Percentiles rank a stretch among this genome's conserved stretches.
Conservation (phyloP, 1,140 invertebrate genomes). For the Lepidurus apus region DNA sequence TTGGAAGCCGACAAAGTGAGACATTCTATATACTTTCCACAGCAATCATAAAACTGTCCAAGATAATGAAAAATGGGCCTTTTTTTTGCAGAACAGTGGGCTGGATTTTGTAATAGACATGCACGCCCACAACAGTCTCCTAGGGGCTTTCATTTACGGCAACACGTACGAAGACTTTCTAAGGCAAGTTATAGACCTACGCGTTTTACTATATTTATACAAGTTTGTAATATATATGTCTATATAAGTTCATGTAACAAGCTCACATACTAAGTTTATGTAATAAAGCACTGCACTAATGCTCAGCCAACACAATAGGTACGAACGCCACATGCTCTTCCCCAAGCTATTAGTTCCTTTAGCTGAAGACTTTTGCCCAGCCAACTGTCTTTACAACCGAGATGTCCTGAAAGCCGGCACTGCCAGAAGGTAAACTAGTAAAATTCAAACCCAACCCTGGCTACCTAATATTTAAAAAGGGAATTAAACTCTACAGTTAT, state of each 20-base stretch:
- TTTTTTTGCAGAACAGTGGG: constrained; percentile 57
- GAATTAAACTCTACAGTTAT: background rate
- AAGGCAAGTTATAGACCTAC: constrained; percentile 50
- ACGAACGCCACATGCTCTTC: constrained; percentile 78
- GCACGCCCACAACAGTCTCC: constrained; percentile 84
- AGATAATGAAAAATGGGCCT: constrained; percentile 22
- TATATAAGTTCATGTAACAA: background rate
- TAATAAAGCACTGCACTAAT: background rate
- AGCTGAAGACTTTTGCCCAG: constrained; percentile 72
- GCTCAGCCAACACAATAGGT: constrained; percentile 50
- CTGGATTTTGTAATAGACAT: constrained; percentile 91
- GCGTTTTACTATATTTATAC: background rate
- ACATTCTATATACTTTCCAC: constrained; percentile 38
- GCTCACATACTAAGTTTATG: background rate
- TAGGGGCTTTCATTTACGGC: constrained; percentile 91
- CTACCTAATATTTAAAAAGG: background rate
- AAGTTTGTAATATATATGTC: background rate
- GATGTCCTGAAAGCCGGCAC: constrained; percentile 81
- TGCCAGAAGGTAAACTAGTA: constrained; percentile 60
- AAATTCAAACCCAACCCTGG: background rate
- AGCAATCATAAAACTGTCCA: constrained; percentile 35
- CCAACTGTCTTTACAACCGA: constrained; percentile 83
- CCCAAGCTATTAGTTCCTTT: constrained; percentile 80
- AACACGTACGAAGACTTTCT: constrained; percentile 93
- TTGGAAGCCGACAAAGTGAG: constrained; percentile 45